A percentile compares a stretch with the other conserved stretches of the same genome.
phyloP scores from a whole-genome alignment of 2,797 vertebrate genomes.

The Lepus townsendii region DNA sequence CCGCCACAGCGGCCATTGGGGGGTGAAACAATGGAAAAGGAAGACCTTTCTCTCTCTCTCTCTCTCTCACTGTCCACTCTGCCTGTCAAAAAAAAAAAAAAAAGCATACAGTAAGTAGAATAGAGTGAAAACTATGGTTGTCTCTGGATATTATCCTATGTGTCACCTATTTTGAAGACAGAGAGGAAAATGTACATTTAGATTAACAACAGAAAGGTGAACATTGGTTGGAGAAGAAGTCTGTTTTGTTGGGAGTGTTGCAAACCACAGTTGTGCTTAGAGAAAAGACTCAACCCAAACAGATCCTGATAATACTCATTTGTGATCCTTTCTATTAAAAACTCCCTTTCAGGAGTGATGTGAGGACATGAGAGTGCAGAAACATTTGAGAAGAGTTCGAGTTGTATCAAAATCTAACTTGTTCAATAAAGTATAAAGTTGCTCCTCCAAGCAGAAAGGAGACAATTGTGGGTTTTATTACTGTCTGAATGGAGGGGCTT shows the following conservation, averaged over 20 bases:
- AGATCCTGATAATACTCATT: constrained; percentile 13
- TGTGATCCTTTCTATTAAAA: constrained; percentile 38
- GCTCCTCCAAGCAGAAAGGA: constrained; percentile 70
- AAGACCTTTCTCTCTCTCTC: too few relatives aligned
- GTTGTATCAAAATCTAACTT: constrained; percentile 66
- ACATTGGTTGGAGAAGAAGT: not conserved
- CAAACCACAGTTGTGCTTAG: not conserved
- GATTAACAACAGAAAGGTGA: not conserved
- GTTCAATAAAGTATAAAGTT: constrained; percentile 73
- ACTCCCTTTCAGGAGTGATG: constrained; percentile 12
- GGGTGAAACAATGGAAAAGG: too few relatives aligned
- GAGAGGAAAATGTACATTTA: not conserved
- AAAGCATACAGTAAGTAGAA: not conserved
- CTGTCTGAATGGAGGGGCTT: constrained; percentile 68
- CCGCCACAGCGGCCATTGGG: too few relatives aligned
- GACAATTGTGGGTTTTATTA: constrained; percentile 74
- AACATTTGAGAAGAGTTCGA: constrained; percentile 65
- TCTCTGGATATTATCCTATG: not conserved
- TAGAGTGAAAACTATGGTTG: not conserved
- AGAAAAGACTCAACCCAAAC: not conserved
- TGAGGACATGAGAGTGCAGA: constrained; percentile 22
- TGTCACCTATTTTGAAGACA: not conserved
- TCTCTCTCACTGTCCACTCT: too few relatives aligned
- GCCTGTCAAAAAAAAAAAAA: not conserved
- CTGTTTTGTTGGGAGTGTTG: not conserved